Evolutionary conservation across 64 coral and sea anemone genomes (phyloP), one percentile per base, ranked within the genome.

Genomic region (Montipora cactus): DNA sequence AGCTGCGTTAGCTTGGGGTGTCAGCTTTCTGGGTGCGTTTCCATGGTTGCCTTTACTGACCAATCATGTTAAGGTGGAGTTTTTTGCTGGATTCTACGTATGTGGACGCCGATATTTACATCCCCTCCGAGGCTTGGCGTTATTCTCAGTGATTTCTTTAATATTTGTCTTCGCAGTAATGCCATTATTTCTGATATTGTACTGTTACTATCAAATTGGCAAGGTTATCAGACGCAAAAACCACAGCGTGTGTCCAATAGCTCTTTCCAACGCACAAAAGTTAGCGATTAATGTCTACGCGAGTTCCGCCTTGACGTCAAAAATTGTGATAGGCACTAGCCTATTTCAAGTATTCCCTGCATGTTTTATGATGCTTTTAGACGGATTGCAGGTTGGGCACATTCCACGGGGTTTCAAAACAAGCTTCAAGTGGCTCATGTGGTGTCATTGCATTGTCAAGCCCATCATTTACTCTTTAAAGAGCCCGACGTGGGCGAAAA

Each of bases 281-380:
- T 64, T 98, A 15, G 81, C 90, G 7, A 86, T 98, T 0, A 88
- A 98, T 50, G 80, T 83, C 1, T 95, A 98, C 66, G 86, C 94
- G 0, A 93, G 81, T 19, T 98, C 94, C 18, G 94, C 96, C 1
- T 88, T 86, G n/a, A 98, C 96, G 1, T 98, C 96, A 49, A 49
- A 95, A 20, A 48, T 77, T 7, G 91, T 98, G 11, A 98, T 90
- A 8, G 49, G 83, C 1, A 93, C 96, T 7, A 98, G 94, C 16
- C 47, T 98, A 14, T 11, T 98, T 59, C 93, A 94, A 21, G 96
- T 98, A 16, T 93, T 98, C 16, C 96, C 96, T 25, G 94, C 96
- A 3, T 98, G 96, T 81, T 90, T 98, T 59, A 69, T 70, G 23
- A 90, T 98, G 88, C 79, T 88, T 51, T 53, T 98, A 13, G 96